Percentiles rank a stretch among this genome's conserved stretches.
Evolutionary conservation across 2,888 invertebrate genomes (phyloP).

Genomic region (Drosophila mimetica): DNA sequence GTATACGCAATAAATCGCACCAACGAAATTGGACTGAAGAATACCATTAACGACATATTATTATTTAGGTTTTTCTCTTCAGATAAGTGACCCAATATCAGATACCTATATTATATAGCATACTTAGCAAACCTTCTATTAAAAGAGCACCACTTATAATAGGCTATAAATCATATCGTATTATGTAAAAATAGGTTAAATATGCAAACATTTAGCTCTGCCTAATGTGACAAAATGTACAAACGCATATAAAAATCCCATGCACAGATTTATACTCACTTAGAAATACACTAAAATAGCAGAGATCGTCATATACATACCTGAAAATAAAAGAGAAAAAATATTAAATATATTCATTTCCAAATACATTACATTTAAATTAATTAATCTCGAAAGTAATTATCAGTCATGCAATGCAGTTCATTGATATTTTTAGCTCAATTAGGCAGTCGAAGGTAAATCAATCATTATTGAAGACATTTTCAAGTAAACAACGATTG

Average conservation of each 20-base stretch:
- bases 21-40: neutral
- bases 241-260: neutral
- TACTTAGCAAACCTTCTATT: constrained; percentile 12
- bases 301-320: constrained; percentile 52
- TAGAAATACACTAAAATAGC: neutral
- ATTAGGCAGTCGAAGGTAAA: constrained; percentile 44
- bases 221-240: constrained; percentile 2
- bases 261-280: constrained; percentile 19
- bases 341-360: constrained; percentile 7
- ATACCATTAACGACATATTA: neutral
- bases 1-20: neutral
- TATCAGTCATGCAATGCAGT: constrained; percentile 21
- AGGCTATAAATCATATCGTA: constrained; percentile 12
- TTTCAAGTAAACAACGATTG: constrained; percentile 35
- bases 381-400: constrained; percentile 2
- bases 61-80: neutral
- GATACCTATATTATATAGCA: constrained; percentile 13
- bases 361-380: constrained; percentile 19
- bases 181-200: neutral
- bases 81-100: neutral
- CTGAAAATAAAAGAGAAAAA: constrained; percentile 55
- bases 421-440: constrained; percentile 58
- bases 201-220: constrained; percentile 4
- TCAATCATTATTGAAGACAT: constrained; percentile 24
- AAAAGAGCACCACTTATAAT: neutral